Base-by-base conservation (phyloP, 2,797 vertebrate species). In the Microctenopoma steveboyesi region DNA sequence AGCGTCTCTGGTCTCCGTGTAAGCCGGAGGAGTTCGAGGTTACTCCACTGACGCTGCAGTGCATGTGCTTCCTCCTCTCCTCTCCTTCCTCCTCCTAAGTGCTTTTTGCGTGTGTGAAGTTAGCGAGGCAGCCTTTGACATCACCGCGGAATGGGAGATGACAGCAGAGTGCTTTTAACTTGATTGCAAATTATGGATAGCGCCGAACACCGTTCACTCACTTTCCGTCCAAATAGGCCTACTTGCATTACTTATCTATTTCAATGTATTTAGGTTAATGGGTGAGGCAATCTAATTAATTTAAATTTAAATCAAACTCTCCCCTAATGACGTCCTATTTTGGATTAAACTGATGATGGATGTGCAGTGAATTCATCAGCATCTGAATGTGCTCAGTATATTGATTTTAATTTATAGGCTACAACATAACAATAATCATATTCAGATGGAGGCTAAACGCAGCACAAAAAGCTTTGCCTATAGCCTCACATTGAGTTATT, bases 181-280 rank as follows among this genome's bases (percentile, higher is more conserved):
- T 92, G 91, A 93, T 92, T 92, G 91, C 90, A 91, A 92, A 93
- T 93, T 90, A 92, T 92, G 91, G 91, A 88, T 90, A 92, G 88
- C 88, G 81, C 88, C 74, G 84, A 49, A 82, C 85, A 60, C 68
- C 86, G 82, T 74, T 84, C 89, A 57, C 82, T 87, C 90, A 71
- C 84, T 89, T 83, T 85, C 87, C 86, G 81, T 86, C 86, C 82
- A 91, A 92, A 91, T 90, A 91, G 92, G 90, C 89, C 90, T 85
- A 59, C 89, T 92, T 86, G 82, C 88, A 89, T 91, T 89, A 91
- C 91, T 91, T 90, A 90, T 93, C 91, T 89, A 88, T 91, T 91
- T 87, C 89, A 88, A 88, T 92, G 89, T 88, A 90, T 92, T 91
- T 91, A 89, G 91, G 92, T 92, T 93, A 92, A 93, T 92, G 91